These are phyloP conservation scores for Sminthurinus signatus DNA, from an alignment of 1,140 invertebrate genomes.

Conservation along the genomic window DNA sequence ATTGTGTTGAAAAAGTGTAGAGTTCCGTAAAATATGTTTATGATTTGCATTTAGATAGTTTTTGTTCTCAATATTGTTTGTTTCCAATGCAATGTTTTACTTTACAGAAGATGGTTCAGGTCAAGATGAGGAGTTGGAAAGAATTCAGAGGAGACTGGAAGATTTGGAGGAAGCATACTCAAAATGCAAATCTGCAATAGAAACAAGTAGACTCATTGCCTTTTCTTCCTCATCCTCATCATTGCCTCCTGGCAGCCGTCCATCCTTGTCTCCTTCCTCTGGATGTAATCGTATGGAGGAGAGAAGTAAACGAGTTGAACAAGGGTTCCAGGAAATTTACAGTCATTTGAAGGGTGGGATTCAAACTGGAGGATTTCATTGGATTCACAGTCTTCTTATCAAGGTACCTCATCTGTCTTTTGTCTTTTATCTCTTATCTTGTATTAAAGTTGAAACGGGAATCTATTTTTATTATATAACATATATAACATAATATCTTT, in stretches of 20 bases:
- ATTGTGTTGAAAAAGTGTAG: no score
- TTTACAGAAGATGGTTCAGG: constrained; percentile 25
- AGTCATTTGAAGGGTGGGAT: constrained; percentile 34
- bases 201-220: constrained; percentile 5
- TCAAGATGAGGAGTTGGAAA: constrained; percentile 32
- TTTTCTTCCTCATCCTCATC: no score
- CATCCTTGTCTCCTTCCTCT: no score
- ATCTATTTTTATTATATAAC: no score
- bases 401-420: no score
- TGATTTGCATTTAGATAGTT: no score
- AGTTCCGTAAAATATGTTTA: no score
- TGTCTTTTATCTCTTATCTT: no score
- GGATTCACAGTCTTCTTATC: constrained; percentile 91
- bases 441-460: no score
- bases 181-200: constrained; percentile 33
- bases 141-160: constrained; percentile 24
- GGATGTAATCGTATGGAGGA: neutral
- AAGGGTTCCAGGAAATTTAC: constrained; percentile 32
- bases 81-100: no score
- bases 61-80: no score
- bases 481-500: no score
- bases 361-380: constrained; percentile 88
- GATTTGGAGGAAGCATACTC: constrained; percentile 27
- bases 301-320: constrained; percentile 13
- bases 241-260: neutral